Base-by-base conservation (phyloP, 23 tunicate genomes). In the Phallusia fumigata region DNA sequence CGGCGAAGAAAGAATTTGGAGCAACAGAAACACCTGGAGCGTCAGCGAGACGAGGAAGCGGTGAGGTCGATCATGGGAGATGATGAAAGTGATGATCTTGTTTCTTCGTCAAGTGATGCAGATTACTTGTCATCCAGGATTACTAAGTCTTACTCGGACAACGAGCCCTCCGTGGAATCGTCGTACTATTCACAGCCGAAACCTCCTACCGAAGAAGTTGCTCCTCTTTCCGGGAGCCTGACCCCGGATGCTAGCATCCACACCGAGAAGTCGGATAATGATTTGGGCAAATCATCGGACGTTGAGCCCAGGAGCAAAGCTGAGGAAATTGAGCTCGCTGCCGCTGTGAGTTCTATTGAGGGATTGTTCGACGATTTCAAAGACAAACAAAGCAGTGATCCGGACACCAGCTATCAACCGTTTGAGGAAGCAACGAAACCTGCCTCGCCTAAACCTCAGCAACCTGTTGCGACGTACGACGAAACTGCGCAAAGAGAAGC, bases 31-130 rank as follows among this genome's bases (percentile, higher is more conserved):
- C 74, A 86, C 75, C 36, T 84, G 1, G 85, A 86, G 0, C 89
- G 78, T n/a, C 93, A 88, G 53, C 84, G 92, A 52, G 97, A 93
- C 32, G 97, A 93, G 80, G 97, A 93, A 76, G 97, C 97, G 0
- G 97, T 93, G 0, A 51, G 97, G 18, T 93, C 97, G 12, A 93
- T 93, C 58, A 88, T 88, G 90, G 87, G 85, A 16, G 86, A 52
- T 49, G 91, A 87, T 50, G 82, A 81, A 11, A 53, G 65, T 15
- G 30, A 30, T 0, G 77, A 65, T 35, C n/a, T 28, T 33, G 30
- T 80, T 74, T 80, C 69, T 5, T 58, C 69, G 1, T 58, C 69
- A 24, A 58, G 69, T 24, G 69, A 58, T 24, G 69, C 69, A 22
- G 69, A 58, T 24, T 58, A 58, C 69, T 21, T 22, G 69, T 24